Conservation (phyloP, 2,888 invertebrate genomes). For the Protodeltote pygarga region DNA sequence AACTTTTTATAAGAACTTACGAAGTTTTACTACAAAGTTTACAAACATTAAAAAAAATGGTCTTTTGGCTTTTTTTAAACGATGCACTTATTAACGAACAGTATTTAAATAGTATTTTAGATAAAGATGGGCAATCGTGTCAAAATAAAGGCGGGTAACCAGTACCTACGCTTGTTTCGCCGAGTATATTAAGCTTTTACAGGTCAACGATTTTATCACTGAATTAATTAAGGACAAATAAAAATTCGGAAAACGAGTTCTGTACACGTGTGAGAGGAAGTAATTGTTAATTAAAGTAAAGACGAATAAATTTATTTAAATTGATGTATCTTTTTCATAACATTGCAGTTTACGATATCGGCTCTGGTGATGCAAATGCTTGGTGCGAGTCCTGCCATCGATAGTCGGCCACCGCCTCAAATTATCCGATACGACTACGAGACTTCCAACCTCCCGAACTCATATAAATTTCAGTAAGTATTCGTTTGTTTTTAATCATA, state of each 20-base stretch:
- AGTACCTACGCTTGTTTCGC: too few relatives aligned
- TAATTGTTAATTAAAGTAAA: slow-evolving; percentile 20
- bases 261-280: neutral
- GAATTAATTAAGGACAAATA: slow-evolving; percentile 18
- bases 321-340: slow-evolving; percentile 16
- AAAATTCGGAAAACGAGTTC: slow-evolving; percentile 7
- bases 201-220: slow-evolving; percentile 13
- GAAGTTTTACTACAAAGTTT: too few relatives aligned
- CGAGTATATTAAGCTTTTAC: too few relatives aligned
- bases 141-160: too few relatives aligned
- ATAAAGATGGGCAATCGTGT: too few relatives aligned
- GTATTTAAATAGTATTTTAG: too few relatives aligned
- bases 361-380: slow-evolving; percentile 55
- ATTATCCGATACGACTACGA: slow-evolving; percentile 71
- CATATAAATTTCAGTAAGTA: slow-evolving; percentile 80
- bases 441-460: slow-evolving; percentile 75
- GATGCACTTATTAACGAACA: too few relatives aligned
- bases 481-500: neutral
- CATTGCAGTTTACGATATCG: slow-evolving; percentile 66
- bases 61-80: too few relatives aligned
- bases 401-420: slow-evolving; percentile 65
- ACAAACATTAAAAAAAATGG: too few relatives aligned
- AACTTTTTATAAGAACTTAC: too few relatives aligned
- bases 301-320: neutral
- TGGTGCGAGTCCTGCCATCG: slow-evolving; percentile 59